These are phyloP conservation scores for Laspeyria flexula DNA, from an alignment of 2,888 invertebrate genomes.

Conservation along the genomic window DNA sequence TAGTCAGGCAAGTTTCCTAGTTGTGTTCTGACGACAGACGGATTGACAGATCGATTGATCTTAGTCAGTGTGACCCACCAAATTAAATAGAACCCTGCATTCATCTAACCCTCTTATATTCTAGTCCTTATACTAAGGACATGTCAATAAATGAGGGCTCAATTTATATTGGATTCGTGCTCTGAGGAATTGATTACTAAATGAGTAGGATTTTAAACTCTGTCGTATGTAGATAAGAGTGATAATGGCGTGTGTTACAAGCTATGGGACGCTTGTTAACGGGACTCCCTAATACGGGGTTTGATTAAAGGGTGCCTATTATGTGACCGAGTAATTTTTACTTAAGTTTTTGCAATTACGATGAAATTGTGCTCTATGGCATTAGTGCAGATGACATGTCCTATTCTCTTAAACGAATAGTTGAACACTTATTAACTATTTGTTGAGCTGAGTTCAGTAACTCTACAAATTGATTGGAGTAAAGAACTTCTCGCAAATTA, in stretches of 20 bases:
- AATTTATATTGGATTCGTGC: constrained; percentile 14
- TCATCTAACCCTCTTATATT: constrained; percentile 12
- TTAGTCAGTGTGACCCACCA: constrained; percentile 32
- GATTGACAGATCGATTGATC: constrained; percentile 42
- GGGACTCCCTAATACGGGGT: constrained; percentile 65
- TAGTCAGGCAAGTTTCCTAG: constrained; percentile 31
- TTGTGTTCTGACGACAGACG: constrained; percentile 26
- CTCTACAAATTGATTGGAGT: too few species aligned
- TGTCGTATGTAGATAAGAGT: constrained; percentile 27
- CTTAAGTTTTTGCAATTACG: constrained; percentile 21
- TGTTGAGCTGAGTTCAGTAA: too few species aligned
- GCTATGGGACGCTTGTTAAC: constrained; percentile 47
- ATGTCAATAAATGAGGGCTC: constrained; percentile 14
- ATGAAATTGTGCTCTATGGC: constrained; percentile 11
- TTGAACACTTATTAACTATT: too few species aligned
- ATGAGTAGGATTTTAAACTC: constrained; percentile 20
- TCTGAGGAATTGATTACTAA: constrained; percentile 16
- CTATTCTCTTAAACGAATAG: too few species aligned
- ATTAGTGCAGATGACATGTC: too few species aligned
- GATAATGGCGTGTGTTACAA: constrained; percentile 24
- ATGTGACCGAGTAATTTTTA: constrained; percentile 35
- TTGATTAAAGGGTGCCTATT: constrained; percentile 53
- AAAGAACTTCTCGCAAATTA: too few species aligned
- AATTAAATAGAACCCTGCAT: constrained; percentile 20
- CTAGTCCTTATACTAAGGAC: constrained; percentile 8